phyloP scores from a whole-genome alignment of 2,888 invertebrate species.

The Nomada flava region DNA sequence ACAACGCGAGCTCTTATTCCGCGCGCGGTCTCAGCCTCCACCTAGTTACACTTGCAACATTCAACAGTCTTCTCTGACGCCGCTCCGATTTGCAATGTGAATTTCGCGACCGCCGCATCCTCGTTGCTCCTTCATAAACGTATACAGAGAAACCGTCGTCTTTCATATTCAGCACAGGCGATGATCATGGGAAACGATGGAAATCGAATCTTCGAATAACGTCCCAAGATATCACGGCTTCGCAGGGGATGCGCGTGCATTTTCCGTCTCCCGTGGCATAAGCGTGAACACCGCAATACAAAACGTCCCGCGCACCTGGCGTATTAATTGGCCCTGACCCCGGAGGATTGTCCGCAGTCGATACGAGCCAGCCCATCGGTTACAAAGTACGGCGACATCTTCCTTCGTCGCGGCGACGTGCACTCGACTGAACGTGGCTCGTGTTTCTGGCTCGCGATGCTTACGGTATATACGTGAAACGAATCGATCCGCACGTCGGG shows the following conservation, averaged over 20 bases:
- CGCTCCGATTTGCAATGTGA: neutral
- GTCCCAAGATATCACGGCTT: too few species aligned
- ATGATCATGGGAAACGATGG: too few species aligned
- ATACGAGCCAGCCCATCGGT: conserved; percentile 12
- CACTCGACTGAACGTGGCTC: conserved; percentile 41
- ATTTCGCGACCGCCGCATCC: too few species aligned
- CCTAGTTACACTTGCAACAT: neutral
- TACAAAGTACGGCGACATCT: conserved; percentile 30
- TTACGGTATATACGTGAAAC: conserved; percentile 42
- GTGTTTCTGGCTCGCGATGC: conserved; percentile 43
- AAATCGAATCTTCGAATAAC: too few species aligned
- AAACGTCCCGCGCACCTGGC: neutral
- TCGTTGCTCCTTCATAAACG: too few species aligned
- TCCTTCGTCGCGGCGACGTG: conserved; percentile 38
- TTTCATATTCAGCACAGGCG: too few species aligned
- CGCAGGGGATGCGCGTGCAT: neutral
- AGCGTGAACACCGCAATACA: too few species aligned
- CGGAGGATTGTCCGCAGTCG: conserved; percentile 5
- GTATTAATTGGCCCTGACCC: conserved; percentile 17
- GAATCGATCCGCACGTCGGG: conserved; percentile 64
- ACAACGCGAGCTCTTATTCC: neutral
- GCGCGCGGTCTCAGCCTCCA: neutral
- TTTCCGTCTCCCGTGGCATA: neutral
- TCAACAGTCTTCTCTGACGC: neutral
- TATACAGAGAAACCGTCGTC: too few species aligned